Evolutionary conservation across 2,888 invertebrate species (phyloP).

Genomic region (Argyresthia goedartella): DNA sequence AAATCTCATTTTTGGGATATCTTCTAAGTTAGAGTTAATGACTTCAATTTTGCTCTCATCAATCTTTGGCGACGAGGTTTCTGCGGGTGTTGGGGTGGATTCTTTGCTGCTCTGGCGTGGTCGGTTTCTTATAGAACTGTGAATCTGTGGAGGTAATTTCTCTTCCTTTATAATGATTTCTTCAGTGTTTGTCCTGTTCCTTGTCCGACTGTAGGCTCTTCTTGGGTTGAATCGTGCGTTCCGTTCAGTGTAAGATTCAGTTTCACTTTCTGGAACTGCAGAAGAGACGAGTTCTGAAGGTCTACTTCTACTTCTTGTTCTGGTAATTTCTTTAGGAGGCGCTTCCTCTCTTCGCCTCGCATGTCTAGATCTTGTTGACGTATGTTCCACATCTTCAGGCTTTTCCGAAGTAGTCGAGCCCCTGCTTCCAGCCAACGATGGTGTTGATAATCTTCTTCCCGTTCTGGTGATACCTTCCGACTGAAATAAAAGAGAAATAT

Average conservation of each 20-base stretch:
- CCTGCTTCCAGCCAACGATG: constrained; percentile 25
- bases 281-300: constrained; percentile 8
- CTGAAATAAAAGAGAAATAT: constrained; percentile 28
- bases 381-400: constrained; percentile 29
- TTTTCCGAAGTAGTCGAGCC: constrained; percentile 22
- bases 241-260: constrained; percentile 23
- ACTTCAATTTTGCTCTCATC: constrained; percentile 41
- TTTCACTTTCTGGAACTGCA: constrained; percentile 9
- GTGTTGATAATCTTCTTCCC: constrained; percentile 36
- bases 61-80: constrained; percentile 25
- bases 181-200: constrained; percentile 30
- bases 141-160: constrained; percentile 26
- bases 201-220: constrained; percentile 43
- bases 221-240: constrained; percentile 53
- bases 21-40: constrained; percentile 33
- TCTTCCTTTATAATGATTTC: constrained; percentile 15
- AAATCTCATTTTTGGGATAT: constrained; percentile 29
- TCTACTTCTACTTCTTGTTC: constrained; percentile 38
- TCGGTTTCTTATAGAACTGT: constrained; percentile 29
- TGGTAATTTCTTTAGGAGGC: constrained; percentile 7
- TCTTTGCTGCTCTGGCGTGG: constrained; percentile 16
- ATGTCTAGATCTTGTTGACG: constrained; percentile 33
- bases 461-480: constrained; percentile 37
- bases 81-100: constrained; percentile 19
- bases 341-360: constrained; percentile 39